A percentile compares a stretch with the other conserved stretches of the same genome.
Evolutionary conservation across 1,140 invertebrate genomes (phyloP).

Genomic region (Drosophila erecta): DNA sequence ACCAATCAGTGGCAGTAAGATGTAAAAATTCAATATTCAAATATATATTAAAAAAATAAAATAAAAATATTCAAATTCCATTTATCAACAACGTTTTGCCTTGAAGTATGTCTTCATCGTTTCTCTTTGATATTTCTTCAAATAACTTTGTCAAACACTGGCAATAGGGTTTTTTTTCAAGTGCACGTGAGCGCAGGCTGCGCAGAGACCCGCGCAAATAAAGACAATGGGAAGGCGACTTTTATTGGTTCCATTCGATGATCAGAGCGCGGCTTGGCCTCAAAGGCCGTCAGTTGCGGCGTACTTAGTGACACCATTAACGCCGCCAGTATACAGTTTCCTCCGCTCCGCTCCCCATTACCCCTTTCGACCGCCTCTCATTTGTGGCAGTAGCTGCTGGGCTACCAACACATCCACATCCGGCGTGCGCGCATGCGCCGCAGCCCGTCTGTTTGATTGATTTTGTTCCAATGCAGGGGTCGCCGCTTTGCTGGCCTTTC

Average conservation of each 20-base stretch:
- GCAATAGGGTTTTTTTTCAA: neutral
- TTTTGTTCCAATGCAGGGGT: conserved; percentile 68
- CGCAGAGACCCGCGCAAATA: conserved; percentile 66
- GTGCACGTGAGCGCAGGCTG: conserved; percentile 25
- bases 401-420: conserved; percentile 71
- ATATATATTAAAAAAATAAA: no score
- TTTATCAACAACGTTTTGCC: no score
- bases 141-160: no score
- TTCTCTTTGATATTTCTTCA: no score
- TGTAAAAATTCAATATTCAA: no score
- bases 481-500: conserved; percentile 53
- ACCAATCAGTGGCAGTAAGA: no score
- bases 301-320: conserved; percentile 84
- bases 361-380: neutral
- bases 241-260: conserved; percentile 85
- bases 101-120: neutral
- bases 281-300: conserved; percentile 62
- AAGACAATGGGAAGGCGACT: conserved; percentile 79
- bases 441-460: conserved; percentile 73
- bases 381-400: conserved; percentile 19
- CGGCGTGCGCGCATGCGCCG: conserved; percentile 73
- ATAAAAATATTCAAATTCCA: no score
- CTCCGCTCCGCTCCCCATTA: conserved; percentile 1
- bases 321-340: conserved; percentile 26
- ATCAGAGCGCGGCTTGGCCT: conserved; percentile 50